phyloP scores from a whole-genome alignment of 2,797 vertebrate genomes.

The Brachymystax lenok region DNA sequence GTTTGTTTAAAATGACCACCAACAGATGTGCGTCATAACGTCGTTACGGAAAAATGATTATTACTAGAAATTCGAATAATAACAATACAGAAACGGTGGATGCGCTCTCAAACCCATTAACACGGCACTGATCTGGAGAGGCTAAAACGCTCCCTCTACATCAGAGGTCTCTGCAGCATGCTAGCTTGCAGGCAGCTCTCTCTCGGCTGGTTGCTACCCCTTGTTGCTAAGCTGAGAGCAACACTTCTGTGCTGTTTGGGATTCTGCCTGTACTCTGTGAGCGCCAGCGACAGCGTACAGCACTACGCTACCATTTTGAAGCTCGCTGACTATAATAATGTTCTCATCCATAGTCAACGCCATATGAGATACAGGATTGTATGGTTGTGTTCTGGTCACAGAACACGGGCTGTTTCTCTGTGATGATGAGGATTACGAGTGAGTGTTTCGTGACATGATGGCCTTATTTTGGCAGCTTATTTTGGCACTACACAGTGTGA shows the following conservation, averaged over 20 bases:
- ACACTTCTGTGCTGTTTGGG: conserved; percentile 59
- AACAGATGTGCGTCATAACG: neutral
- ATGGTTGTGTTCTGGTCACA: neutral
- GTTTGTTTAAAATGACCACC: conserved; percentile 2
- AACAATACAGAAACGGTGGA: neutral
- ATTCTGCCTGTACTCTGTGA: conserved; percentile 33
- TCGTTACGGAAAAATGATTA: too few relatives aligned
- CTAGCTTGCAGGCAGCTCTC: conserved; percentile 49
- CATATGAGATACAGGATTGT: neutral
- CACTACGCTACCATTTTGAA: conserved; percentile 58
- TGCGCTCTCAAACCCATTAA: neutral
- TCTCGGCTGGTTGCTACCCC: conserved; percentile 67
- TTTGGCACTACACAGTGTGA: conserved; percentile 18
- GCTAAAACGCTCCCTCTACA: conserved; percentile 45
- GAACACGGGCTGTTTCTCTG: neutral
- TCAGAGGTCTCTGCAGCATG: conserved; percentile 64
- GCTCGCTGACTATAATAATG: conserved; percentile 28
- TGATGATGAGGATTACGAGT: conserved; percentile 11
- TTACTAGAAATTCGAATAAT: too few relatives aligned
- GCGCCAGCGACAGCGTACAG: conserved; percentile 44
- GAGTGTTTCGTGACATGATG: conserved; percentile 22
- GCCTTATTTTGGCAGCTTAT: conserved; percentile 31
- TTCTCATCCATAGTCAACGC: conserved; percentile 6
- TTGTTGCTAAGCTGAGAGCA: conserved; percentile 73
- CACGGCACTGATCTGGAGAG: neutral